These are phyloP conservation scores for Melanogrammus aeglefinus DNA, from an alignment of 2,797 vertebrate genomes.

Conservation along the genomic window DNA sequence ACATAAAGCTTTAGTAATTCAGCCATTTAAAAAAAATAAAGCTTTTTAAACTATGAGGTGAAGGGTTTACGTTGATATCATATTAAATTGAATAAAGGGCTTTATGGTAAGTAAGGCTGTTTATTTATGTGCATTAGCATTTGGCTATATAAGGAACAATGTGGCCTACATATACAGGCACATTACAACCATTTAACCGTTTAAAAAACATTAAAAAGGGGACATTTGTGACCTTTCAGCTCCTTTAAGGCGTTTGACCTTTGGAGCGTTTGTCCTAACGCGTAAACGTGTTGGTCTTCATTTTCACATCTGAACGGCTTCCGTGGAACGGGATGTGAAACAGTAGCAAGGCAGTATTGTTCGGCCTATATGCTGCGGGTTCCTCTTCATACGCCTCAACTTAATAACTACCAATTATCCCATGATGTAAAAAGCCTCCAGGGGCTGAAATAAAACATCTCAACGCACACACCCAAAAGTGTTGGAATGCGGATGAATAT, in stretches of 20 bases:
- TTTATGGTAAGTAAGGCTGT: background rate
- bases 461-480: conserved; percentile 58
- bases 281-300: background rate
- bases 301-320: background rate
- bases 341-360: background rate
- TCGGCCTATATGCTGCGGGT: background rate
- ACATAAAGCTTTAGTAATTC: background rate
- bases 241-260: background rate
- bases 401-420: conserved; percentile 61
- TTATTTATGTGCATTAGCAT: background rate
- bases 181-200: background rate
- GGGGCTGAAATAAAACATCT: conserved; percentile 64
- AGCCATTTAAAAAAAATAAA: background rate
- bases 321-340: background rate
- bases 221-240: background rate
- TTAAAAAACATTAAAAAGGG: background rate
- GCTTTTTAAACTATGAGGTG: background rate
- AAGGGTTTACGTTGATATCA: background rate
- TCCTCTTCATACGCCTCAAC: background rate
- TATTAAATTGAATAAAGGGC: background rate
- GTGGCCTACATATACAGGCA: background rate
- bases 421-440: conserved; percentile 66
- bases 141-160: background rate
- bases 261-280: background rate
- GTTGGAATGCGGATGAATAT: conserved; percentile 57